Evolutionary conservation across 2,113 vertebrate species (phyloP).

Genomic region (Pampusana beccarii): DNA sequence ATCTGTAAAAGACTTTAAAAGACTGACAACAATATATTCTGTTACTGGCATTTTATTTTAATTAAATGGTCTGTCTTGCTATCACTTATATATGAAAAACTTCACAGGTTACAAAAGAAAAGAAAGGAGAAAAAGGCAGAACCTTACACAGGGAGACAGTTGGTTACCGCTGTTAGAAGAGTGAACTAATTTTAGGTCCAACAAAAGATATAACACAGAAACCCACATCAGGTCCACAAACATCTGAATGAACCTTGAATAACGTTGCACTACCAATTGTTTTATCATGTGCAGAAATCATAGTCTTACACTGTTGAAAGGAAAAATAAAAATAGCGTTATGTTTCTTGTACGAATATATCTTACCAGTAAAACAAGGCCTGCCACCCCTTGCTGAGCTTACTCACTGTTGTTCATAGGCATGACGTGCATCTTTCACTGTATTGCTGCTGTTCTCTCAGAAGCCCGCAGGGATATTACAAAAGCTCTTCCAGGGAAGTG

Average conservation of each 20-base stretch:
- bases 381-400: not conserved
- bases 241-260: not conserved
- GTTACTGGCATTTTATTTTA: not conserved
- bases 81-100: not conserved
- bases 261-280: not conserved
- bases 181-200: not conserved
- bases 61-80: not conserved
- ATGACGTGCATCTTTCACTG: not conserved
- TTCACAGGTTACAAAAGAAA: not conserved
- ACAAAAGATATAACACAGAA: not conserved
- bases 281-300: not conserved
- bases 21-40: not conserved
- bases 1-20: not conserved
- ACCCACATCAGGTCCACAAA: not conserved
- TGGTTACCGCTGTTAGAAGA: not conserved
- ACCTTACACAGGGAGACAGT: not conserved
- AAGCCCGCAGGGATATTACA: not conserved
- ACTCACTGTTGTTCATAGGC: not conserved
- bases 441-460: not conserved
- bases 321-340: not conserved
- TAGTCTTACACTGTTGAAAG: not conserved
- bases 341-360: not conserved
- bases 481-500: not conserved
- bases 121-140: not conserved
- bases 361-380: not conserved